These are phyloP conservation scores for Pelosia muscerda DNA, from an alignment of 2,888 invertebrate genomes.

Conservation along the genomic window DNA sequence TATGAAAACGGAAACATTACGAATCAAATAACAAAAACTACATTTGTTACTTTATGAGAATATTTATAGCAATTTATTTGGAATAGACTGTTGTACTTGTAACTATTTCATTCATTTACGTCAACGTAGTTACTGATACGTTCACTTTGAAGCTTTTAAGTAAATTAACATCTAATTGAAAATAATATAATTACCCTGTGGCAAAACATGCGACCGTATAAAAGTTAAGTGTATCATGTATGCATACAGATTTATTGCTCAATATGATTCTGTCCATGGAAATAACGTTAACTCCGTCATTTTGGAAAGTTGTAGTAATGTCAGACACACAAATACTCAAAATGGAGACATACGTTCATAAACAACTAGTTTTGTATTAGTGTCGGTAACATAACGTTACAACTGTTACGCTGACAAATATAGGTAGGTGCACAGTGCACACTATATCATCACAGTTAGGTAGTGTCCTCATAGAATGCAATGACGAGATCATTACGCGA, in stretches of 20 bases:
- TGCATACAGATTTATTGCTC: constrained; percentile 11
- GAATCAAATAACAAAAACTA: not conserved
- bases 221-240: constrained; percentile 29
- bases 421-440: too few species aligned
- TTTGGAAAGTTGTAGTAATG: not conserved
- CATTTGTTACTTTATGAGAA: not conserved
- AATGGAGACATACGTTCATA: not conserved
- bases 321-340: not conserved
- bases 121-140: constrained; percentile 38
- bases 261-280: not conserved
- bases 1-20: not conserved
- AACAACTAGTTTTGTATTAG: not conserved
- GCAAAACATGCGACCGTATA: constrained; percentile 50
- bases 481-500: too few species aligned
- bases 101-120: constrained; percentile 32
- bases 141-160: constrained; percentile 55
- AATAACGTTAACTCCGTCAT: not conserved
- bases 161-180: constrained; percentile 56
- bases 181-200: constrained; percentile 43
- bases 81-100: not conserved
- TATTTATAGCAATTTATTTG: not conserved
- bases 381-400: constrained; percentile 5
- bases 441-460: not conserved
- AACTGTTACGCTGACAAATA: not conserved
- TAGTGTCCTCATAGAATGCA: too few species aligned